phyloP scores from a whole-genome alignment of 2,797 vertebrate species.

The Neomorphus geoffroyi region DNA sequence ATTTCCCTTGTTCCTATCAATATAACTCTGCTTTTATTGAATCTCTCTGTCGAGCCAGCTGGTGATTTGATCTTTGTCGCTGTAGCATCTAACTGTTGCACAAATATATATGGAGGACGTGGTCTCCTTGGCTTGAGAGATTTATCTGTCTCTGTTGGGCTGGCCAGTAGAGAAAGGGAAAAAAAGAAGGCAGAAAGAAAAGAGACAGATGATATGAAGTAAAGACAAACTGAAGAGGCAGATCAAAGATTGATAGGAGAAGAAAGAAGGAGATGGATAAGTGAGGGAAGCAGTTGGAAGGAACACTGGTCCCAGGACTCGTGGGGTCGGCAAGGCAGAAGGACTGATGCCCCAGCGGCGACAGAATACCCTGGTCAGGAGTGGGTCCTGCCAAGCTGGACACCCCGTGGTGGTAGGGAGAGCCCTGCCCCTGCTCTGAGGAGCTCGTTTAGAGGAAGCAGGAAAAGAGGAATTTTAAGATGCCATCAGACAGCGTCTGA shows the following conservation, averaged over 20 bases:
- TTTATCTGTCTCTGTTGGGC: constrained; percentile 43
- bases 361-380: not conserved
- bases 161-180: constrained; percentile 22
- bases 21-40: constrained; percentile 28
- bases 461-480: not conserved
- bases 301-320: not conserved
- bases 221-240: not conserved
- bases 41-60: not conserved
- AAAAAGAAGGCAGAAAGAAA: not conserved
- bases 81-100: not conserved
- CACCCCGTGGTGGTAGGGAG: fast-evolving
- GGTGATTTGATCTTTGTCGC: constrained; percentile 21
- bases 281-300: not conserved
- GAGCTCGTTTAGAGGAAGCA: not conserved
- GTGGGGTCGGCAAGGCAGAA: not conserved
- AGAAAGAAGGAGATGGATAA: not conserved
- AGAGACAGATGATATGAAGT: constrained; percentile 36
- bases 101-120: constrained; percentile 21
- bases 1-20: constrained; percentile 48
- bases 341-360: not conserved
- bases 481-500: not conserved
- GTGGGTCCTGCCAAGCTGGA: not conserved
- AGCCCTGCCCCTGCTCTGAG: not conserved
- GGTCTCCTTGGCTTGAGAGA: constrained; percentile 49
- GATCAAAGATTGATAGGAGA: not conserved